These are phyloP conservation scores for Spongia lamella DNA, from an alignment of 37 sponge, comb jelly and placozoan species.

Conservation along the genomic window DNA sequence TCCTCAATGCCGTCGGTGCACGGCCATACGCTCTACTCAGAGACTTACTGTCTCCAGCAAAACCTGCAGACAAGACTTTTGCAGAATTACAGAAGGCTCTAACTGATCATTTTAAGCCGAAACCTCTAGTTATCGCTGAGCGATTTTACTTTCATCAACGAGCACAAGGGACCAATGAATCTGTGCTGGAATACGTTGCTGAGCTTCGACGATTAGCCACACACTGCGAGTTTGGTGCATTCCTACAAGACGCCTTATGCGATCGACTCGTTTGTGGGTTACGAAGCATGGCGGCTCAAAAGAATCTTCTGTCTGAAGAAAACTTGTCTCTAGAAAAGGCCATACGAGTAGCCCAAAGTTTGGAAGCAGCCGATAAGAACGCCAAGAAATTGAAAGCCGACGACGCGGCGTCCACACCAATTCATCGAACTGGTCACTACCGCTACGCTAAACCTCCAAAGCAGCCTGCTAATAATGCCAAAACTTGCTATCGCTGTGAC, in stretches of 20 bases:
- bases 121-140: slow-evolving; percentile 1
- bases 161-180: background rate
- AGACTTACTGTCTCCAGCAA: too few relatives aligned
- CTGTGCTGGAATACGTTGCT: slow-evolving; percentile 6
- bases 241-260: background rate
- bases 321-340: background rate
- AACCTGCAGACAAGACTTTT: too few relatives aligned
- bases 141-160: background rate
- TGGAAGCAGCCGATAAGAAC: slow-evolving; percentile 8
- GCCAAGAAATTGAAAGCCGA: background rate
- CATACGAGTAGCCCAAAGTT: background rate
- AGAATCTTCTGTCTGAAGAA: slow-evolving; percentile 2
- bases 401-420: too few relatives aligned
- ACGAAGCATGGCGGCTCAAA: background rate
- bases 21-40: too few relatives aligned
- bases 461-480: too few relatives aligned
- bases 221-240: background rate
- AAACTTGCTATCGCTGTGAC: slow-evolving; percentile 20
- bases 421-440: too few relatives aligned
- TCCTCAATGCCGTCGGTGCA: too few relatives aligned
- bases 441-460: too few relatives aligned
- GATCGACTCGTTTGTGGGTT: slow-evolving; percentile 8
- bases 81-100: too few relatives aligned
- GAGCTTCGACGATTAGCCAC: background rate
- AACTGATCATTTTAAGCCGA: too few relatives aligned